A percentile compares a stretch with the other conserved stretches of the same genome.
These are phyloP conservation scores for Threskiornis aethiopicus DNA, from an alignment of 2,797 vertebrate genomes.

Conservation along the genomic window DNA sequence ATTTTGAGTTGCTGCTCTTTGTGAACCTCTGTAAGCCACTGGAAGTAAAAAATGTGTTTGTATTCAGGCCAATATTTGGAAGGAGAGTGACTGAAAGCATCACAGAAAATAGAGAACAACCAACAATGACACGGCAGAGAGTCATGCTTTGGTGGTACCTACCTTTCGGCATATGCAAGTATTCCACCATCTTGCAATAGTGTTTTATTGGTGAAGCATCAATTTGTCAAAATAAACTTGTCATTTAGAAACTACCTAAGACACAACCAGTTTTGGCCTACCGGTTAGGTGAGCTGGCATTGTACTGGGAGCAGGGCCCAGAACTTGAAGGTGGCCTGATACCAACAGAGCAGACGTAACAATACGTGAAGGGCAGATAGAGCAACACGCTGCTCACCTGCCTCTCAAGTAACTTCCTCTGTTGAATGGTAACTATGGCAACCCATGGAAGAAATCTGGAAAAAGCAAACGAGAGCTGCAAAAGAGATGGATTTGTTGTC, in stretches of 20 bases:
- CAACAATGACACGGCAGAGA: not conserved
- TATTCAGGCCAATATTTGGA: not conserved
- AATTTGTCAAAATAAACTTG: not conserved
- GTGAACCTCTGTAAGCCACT: not conserved
- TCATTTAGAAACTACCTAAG: not conserved
- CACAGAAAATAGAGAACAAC: not conserved
- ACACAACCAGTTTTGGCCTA: not conserved
- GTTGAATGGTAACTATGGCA: not conserved
- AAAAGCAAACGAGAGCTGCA: not conserved
- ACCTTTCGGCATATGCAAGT: not conserved
- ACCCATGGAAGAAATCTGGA: not conserved
- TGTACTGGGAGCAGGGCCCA: not conserved
- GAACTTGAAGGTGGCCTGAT: not conserved
- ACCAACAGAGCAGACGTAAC: not conserved
- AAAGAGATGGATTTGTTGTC: not conserved
- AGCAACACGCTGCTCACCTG: rapidly evolving
- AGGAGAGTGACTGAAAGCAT: not conserved
- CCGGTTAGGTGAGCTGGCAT: not conserved
- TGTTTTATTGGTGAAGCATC: not conserved
- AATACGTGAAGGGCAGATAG: not conserved
- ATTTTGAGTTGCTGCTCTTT: not conserved
- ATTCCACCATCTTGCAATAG: not conserved
- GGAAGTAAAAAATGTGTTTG: not conserved
- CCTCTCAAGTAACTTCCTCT: not conserved
- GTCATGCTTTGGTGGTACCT: not conserved